Evolutionary conservation across 2,888 invertebrate genomes (phyloP), one percentile per base, ranked within the genome.

Genomic region (Yponomeuta evonymella): DNA sequence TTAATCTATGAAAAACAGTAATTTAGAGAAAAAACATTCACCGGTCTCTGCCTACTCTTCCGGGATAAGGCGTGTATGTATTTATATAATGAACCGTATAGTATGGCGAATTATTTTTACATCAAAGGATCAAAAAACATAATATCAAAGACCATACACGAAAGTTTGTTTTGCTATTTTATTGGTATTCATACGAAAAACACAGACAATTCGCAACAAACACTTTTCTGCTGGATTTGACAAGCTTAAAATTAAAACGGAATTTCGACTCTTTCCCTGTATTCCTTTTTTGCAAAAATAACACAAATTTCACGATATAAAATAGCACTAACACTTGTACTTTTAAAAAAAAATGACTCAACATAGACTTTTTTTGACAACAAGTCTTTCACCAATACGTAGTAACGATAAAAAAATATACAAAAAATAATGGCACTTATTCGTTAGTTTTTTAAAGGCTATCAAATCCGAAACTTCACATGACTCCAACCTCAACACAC

Each of bases 371-470:
- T 15, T 58, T 58, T 15, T 23, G 23, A 23, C 23, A 23, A 15
- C 15, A 58, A 58, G 51, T 58, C 12, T 0, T 58, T 58, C 4
- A 58, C 51, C 51, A 58, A 58, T 51, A 33, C 43, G 6, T 43
- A 58, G 51, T 58, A 15, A 64, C n/a, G 3, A 10, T 64, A 67
- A 67, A 67, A 33, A 33, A 67, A 67, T n/a, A 67, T 29, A 64
- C 23, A 67, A 67, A n/a, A 66, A 67, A 43, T 43, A 67, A 67
- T 67, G 67, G 67, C 67, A 67, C 67, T n/a, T 11, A 67, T 36
- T 67, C 67, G 67, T 67, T 36, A 67, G 15, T 67, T 67, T 36
- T 43, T 30, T n/a, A n/a, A 67, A 67, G 36, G 43, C 67, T 36
- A 43, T 67, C 67, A 67, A 67, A 67, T 36, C 36, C 36, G 43